Evolutionary conservation across 1,140 invertebrate genomes (phyloP).

Genomic region (Catajapyx aquilonaris): DNA sequence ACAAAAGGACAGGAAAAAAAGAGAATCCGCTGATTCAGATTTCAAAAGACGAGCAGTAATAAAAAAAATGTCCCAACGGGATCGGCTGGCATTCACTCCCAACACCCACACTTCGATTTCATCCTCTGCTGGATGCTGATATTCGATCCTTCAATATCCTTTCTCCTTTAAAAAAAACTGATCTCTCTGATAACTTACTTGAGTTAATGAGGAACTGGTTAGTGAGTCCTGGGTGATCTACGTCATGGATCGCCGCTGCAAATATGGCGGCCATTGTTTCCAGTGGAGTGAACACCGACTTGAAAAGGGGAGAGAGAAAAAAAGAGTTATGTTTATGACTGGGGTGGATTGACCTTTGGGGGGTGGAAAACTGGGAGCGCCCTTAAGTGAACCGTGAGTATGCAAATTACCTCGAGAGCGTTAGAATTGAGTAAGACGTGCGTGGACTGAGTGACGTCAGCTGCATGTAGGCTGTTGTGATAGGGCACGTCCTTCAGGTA

Average conservation of each 20-base stretch:
- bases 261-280: constrained; percentile 92
- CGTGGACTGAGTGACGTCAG: constrained; percentile 90
- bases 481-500: constrained; percentile 94
- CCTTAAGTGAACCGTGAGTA: constrained; percentile 1
- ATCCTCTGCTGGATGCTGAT: too few relatives aligned
- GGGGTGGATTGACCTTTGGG: constrained; percentile 1
- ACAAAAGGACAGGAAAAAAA: too few relatives aligned
- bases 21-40: too few relatives aligned
- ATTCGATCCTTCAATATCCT: too few relatives aligned
- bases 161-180: too few relatives aligned
- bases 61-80: too few relatives aligned
- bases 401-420: constrained; percentile 72
- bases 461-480: constrained; percentile 93
- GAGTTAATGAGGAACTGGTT: constrained; percentile 96
- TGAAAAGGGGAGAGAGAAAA: constrained; percentile 15
- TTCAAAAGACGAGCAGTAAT: too few relatives aligned
- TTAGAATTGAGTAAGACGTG: constrained; percentile 85
- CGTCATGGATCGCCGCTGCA: constrained; percentile 92
- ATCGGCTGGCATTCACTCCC: too few relatives aligned
- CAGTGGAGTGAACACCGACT: constrained; percentile 80
- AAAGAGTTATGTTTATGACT: neutral
- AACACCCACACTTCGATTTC: too few relatives aligned
- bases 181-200: constrained; percentile 28
- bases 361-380: constrained; percentile 1
- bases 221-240: constrained; percentile 95